phyloP scores from a whole-genome alignment of 1,140 invertebrate species.

The Ceratosolen solmsi region DNA sequence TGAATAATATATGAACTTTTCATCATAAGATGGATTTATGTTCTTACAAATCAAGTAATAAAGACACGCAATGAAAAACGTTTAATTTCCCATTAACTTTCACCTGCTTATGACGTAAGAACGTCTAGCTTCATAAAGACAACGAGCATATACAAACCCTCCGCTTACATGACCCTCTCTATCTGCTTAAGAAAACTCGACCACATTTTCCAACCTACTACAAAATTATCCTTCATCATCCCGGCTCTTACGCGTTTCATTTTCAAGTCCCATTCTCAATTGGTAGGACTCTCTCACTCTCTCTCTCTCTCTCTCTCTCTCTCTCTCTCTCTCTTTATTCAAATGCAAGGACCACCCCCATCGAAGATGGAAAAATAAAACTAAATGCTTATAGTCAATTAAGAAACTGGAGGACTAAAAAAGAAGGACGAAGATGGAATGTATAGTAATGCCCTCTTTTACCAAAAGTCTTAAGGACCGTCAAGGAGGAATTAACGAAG shows the following conservation, averaged over 20 bases:
- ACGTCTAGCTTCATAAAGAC: not conserved
- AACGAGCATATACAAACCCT: not conserved
- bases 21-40: too few relatives aligned
- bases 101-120: not conserved
- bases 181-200: constrained; percentile 19
- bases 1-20: too few relatives aligned
- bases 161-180: not conserved
- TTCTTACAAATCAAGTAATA: too few relatives aligned
- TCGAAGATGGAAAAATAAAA: constrained; percentile 58
- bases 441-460: constrained; percentile 54
- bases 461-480: constrained; percentile 29
- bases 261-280: constrained; percentile 47
- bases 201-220: constrained; percentile 17
- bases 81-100: not conserved
- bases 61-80: not conserved
- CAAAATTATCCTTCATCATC: constrained; percentile 47
- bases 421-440: not conserved
- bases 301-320: too few relatives aligned
- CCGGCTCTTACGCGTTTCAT: not conserved
- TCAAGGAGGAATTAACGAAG: constrained; percentile 45
- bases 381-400: constrained; percentile 66
- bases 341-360: not conserved
- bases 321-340: constrained; percentile 48
- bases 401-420: constrained; percentile 51
- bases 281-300: constrained; percentile 46